Evolutionary conservation across 2,888 invertebrate species (phyloP), one percentile per base, ranked within the genome.

Genomic region (Argyresthia albistria): DNA sequence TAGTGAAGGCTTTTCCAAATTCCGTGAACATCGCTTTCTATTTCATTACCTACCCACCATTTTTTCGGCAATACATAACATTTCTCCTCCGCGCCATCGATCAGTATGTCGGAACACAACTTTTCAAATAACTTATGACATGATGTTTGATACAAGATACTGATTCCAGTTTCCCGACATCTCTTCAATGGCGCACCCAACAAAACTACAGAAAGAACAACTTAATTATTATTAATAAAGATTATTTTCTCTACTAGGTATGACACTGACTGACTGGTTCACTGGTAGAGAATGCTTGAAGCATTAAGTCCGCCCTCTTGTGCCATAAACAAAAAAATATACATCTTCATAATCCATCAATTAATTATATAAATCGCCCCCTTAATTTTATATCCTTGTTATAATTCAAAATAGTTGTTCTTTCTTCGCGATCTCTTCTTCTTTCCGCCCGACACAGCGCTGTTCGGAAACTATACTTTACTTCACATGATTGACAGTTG

Each of bases 31-130:
- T 69, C 66, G 74, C 78, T 76, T 81, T 60, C 61, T 59, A 6
- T 25, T 25, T 6, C 25, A 25, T 25, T 25, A 6, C 25, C 57
- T 73, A 75, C 69, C 43, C 36, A 63, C 63, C 74, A 73, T 71
- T 66, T 73, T 57, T 82, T 52, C 80, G 83, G 83, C 83, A 83
- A 82, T 83, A 83, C 83, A 76, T 75, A 69, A 71, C 70, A 51
- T 49, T 43, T 35, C 11, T 1, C 49, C 53, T 43, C 37, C n/a
- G 48, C 48, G 43, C 16, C 35, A 35, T 53, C 12, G 46, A 47
- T 35, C 12, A 9, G 25, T 11, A 8, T 47, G 47, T 36, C 47
- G 12, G 35, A 35, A 35, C 2, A 35, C 10, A 15, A 9, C 8
- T 25, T 6, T 25, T 2, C 35, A n/a, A n/a, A 4, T 11, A 35